These are phyloP conservation scores for Malurus elegans DNA, from an alignment of 2,113 vertebrate genomes.

Conservation along the genomic window DNA sequence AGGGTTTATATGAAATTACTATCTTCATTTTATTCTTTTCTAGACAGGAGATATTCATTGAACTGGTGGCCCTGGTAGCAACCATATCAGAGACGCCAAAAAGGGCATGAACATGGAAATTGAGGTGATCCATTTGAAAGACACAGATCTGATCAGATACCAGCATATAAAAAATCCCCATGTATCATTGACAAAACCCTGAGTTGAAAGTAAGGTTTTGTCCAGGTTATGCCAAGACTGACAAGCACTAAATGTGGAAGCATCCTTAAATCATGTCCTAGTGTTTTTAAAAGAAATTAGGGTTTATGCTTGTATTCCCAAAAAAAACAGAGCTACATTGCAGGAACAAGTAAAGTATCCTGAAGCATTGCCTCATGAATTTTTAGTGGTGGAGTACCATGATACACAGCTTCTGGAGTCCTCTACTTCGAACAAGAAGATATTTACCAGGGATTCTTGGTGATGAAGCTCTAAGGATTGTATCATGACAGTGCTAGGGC, in stretches of 20 bases:
- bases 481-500: neutral
- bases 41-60: neutral
- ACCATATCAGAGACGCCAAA: neutral
- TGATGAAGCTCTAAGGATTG: neutral
- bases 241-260: neutral
- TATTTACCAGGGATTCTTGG: neutral
- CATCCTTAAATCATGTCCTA: neutral
- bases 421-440: neutral
- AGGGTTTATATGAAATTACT: neutral
- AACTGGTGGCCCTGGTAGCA: neutral
- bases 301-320: accelerated
- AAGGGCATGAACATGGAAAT: neutral
- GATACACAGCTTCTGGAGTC: neutral
- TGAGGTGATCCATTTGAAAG: neutral
- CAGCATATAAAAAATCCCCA: neutral
- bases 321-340: neutral
- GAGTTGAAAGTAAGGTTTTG: neutral
- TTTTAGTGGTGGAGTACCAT: neutral
- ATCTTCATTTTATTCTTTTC: neutral
- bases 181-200: neutral
- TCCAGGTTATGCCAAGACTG: neutral
- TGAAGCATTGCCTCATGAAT: neutral
- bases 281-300: neutral
- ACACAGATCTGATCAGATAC: neutral
- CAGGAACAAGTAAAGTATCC: neutral